Conservation (phyloP, 2,797 vertebrate genomes). For the Anas capensis region DNA sequence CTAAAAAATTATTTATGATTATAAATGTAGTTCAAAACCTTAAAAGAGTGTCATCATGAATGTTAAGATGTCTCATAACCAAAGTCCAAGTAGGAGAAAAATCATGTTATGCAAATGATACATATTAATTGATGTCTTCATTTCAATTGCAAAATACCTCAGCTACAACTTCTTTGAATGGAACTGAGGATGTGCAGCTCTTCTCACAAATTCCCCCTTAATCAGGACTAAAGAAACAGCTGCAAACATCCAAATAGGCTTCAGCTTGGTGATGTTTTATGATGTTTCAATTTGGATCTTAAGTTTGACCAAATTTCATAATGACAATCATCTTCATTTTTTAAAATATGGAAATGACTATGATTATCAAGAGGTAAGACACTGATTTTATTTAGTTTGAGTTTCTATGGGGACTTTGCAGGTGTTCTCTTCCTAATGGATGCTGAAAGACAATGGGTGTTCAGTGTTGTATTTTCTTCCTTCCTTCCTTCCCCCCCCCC, state of each 20-base stretch:
- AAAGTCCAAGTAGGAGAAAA: background rate
- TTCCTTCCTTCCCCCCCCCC: too few relatives aligned
- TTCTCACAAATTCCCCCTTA: background rate
- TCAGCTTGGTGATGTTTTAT: background rate
- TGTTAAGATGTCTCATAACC: background rate
- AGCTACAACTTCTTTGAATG: background rate
- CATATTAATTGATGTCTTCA: background rate
- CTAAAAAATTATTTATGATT: background rate
- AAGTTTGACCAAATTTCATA: background rate
- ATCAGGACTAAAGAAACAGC: background rate
- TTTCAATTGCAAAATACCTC: background rate
- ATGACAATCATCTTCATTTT: background rate
- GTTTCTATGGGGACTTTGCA: background rate
- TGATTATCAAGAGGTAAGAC: background rate
- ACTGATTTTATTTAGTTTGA: background rate
- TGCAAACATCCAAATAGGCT: background rate
- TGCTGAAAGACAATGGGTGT: background rate
- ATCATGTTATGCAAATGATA: background rate
- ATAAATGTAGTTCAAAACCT: background rate
- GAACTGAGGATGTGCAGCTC: background rate
- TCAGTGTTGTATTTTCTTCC: background rate
- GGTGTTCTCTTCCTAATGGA: background rate
- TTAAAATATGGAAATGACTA: background rate
- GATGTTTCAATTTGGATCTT: background rate
- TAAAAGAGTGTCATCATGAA: background rate